A percentile compares a stretch with the other conserved stretches of the same genome.
Conservation (phyloP, 2,888 invertebrate genomes). For the Diarsia brunnea region DNA sequence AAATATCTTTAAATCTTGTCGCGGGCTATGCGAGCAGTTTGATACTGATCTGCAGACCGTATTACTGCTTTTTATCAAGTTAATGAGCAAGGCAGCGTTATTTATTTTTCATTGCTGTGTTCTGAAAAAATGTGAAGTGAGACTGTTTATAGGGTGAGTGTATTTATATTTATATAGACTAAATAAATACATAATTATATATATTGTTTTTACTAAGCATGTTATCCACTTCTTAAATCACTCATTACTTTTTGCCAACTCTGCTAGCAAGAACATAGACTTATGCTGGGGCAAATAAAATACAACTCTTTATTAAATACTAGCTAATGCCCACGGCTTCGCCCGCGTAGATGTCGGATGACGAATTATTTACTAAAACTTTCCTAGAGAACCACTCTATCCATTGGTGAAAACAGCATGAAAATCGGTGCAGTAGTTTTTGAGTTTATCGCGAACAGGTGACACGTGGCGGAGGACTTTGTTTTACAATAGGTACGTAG, state of each 20-base stretch:
- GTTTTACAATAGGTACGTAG: no score
- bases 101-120: not conserved
- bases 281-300: conserved; percentile 2
- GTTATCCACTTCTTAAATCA: not conserved
- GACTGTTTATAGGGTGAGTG: conserved; percentile 28
- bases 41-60: no score
- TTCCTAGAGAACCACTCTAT: no score
- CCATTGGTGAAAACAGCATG: no score
- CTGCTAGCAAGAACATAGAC: conserved; percentile 39
- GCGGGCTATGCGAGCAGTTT: not conserved
- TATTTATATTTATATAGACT: not conserved
- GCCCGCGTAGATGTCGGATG: no score
- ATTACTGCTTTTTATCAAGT: no score
- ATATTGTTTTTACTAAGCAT: not conserved
- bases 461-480: no score
- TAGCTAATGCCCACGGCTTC: no score
- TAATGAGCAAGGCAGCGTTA: not conserved
- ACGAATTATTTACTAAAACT: no score
- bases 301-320: not conserved
- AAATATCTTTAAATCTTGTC: not conserved
- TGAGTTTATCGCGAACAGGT: no score
- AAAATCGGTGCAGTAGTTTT: no score
- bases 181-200: not conserved
- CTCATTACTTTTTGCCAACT: not conserved
- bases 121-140: conserved; percentile 14